A percentile compares a stretch with the other conserved stretches of the same genome.
These are phyloP conservation scores for Adineta ricciae DNA, from an alignment of 2,888 invertebrate genomes.

Conservation along the genomic window DNA sequence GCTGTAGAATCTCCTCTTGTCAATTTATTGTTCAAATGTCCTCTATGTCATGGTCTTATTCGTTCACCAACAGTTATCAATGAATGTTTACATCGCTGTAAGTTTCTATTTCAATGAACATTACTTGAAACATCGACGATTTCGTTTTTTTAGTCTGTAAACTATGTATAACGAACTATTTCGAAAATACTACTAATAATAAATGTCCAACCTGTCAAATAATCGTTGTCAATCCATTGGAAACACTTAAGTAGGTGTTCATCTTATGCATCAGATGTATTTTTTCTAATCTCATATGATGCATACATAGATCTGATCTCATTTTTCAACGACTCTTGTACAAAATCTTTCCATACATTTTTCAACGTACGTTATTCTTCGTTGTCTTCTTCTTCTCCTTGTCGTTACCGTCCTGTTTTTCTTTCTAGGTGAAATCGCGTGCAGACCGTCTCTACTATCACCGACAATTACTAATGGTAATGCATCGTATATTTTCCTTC, in stretches of 20 bases:
- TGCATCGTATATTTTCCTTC: neutral
- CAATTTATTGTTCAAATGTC: neutral
- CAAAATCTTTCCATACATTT: slow-evolving; percentile 14
- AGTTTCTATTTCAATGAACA: neutral
- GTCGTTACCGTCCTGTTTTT: neutral
- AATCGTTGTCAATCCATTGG: neutral
- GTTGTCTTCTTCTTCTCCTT: neutral
- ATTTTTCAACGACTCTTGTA: neutral
- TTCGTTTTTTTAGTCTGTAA: neutral
- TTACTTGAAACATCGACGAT: neutral
- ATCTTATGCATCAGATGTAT: neutral
- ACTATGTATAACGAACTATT: neutral
- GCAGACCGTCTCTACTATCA: neutral
- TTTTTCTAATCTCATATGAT: neutral
- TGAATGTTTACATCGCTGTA: slow-evolving; percentile 21
- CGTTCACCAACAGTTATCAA: neutral
- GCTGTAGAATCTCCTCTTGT: neutral
- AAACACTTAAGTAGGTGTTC: neutral
- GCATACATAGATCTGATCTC: neutral
- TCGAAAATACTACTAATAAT: neutral
- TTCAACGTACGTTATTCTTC: neutral
- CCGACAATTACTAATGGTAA: neutral
- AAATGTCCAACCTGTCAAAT: neutral
- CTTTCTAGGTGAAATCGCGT: neutral
- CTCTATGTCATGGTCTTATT: neutral